Evolutionary conservation across 2,113 vertebrate genomes (phyloP).

Genomic region (Crypturellus undulatus): DNA sequence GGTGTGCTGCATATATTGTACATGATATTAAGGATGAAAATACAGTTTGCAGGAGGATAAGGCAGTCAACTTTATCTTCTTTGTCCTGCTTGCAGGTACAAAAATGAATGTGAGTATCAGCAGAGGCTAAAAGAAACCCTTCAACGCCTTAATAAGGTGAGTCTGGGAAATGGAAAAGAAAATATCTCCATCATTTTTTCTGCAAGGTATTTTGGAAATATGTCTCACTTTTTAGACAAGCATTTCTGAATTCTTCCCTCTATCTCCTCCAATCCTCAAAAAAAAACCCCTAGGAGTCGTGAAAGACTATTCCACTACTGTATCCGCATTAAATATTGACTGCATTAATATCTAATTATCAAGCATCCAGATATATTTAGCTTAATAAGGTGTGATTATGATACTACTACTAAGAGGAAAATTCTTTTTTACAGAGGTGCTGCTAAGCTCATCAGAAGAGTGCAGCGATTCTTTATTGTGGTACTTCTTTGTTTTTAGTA

Average conservation of each 20-base stretch:
- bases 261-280: not conserved
- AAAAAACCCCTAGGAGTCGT: not conserved
- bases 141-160: conserved; percentile 93
- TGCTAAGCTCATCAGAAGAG: not conserved
- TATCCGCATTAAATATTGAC: not conserved
- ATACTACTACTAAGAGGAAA: not conserved
- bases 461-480: not conserved
- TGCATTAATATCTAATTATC: not conserved
- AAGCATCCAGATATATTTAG: not conserved
- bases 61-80: not conserved
- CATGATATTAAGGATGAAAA: not conserved
- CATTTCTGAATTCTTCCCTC: not conserved
- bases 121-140: conserved; percentile 85
- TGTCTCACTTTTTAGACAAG: not conserved
- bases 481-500: not conserved
- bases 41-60: not conserved
- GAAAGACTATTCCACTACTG: not conserved
- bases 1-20: not conserved
- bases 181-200: not conserved
- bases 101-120: conserved; percentile 93
- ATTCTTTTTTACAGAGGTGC: not conserved
- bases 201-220: not conserved
- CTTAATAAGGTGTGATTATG: not conserved
- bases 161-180: not conserved
- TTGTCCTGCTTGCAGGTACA: conserved; percentile 82